Evolutionary conservation across 2,888 invertebrate species (phyloP).

Genomic region (Drosophila fulvimacula): DNA sequence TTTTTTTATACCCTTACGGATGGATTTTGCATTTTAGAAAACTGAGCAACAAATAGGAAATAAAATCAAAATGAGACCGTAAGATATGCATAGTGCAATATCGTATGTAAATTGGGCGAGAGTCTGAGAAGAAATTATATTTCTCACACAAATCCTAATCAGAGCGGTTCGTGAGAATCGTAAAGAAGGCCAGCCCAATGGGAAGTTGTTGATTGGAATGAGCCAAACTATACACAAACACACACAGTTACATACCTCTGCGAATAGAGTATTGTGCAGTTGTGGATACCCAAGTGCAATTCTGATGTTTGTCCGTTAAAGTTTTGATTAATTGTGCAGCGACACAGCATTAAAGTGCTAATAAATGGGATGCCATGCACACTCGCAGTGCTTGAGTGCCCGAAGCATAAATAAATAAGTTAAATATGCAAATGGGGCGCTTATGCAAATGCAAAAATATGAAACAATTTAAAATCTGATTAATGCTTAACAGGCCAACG

Average conservation of each 20-base stretch:
- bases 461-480: conserved; percentile 47
- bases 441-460: conserved; percentile 51
- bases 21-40: conserved; percentile 4
- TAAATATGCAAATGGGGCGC: conserved; percentile 31
- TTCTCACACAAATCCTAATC: background rate
- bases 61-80: too few relatives aligned
- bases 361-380: conserved; percentile 32
- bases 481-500: conserved; percentile 25
- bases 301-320: background rate
- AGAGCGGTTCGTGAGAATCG: background rate
- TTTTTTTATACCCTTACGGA: background rate
- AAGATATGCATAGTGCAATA: background rate
- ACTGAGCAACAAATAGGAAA: background rate
- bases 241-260: background rate
- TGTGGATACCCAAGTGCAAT: background rate
- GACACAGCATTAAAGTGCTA: conserved; percentile 34
- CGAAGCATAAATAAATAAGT: conserved; percentile 20
- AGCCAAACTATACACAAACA: background rate
- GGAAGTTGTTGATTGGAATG: background rate
- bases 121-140: background rate
- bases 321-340: conserved; percentile 41
- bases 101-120: background rate
- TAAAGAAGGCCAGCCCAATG: background rate
- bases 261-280: conserved; percentile 11
- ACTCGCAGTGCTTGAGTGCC: conserved; percentile 12